Conservation (phyloP, 1,140 invertebrate species). For the Gonatopus flavifemur region DNA sequence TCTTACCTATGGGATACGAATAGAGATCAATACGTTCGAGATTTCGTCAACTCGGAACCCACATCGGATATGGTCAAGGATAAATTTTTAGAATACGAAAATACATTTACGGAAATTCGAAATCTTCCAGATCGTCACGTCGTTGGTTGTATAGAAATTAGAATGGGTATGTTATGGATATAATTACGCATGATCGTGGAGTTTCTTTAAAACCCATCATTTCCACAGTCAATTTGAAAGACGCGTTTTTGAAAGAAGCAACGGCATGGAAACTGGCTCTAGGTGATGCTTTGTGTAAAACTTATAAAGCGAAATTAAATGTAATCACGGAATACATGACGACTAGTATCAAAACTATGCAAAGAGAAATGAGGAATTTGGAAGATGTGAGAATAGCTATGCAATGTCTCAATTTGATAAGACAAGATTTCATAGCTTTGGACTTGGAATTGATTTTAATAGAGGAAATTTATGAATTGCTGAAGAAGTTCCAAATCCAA, state of each 20-base stretch:
- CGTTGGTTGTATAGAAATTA: constrained; percentile 70
- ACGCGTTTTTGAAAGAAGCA: constrained; percentile 69
- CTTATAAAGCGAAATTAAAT: constrained; percentile 66
- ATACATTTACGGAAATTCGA: constrained; percentile 65
- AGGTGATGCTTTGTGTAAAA: constrained; percentile 63
- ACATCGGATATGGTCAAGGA: constrained; percentile 72
- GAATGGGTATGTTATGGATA: constrained; percentile 65
- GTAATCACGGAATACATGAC: constrained; percentile 71
- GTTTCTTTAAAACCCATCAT: background rate
- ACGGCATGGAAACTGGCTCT: constrained; percentile 71
- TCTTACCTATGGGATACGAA: constrained; percentile 72
- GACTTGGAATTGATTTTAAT: constrained; percentile 74
- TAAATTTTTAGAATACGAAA: constrained; percentile 72
- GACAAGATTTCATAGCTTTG: constrained; percentile 72
- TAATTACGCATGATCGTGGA: background rate
- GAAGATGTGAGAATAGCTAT: constrained; percentile 75
- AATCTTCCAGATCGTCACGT: constrained; percentile 65
- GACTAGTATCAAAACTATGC: constrained; percentile 67
- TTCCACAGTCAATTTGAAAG: constrained; percentile 68
- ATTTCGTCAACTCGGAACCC: constrained; percentile 72
- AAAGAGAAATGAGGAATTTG: constrained; percentile 69
- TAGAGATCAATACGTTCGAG: constrained; percentile 66
- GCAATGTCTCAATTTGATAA: constrained; percentile 73
- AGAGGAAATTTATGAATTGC: constrained; percentile 77
- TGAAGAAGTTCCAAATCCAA: constrained; percentile 70